Base-by-base conservation (phyloP, 2,888 invertebrate species). In the Hirtodrosophila duncani region DNA sequence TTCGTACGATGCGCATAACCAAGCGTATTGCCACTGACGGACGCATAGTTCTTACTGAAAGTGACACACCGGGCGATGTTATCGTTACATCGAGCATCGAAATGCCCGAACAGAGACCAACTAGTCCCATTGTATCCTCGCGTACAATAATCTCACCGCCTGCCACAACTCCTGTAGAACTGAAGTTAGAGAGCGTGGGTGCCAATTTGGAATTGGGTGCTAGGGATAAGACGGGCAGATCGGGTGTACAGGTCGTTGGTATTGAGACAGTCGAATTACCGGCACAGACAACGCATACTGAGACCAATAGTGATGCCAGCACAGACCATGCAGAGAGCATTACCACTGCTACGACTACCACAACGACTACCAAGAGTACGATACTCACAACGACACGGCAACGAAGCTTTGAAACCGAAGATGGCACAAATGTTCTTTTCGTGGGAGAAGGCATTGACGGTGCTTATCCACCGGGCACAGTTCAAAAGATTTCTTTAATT, bases 401-500 rank as follows among this genome's bases (percentile, higher is more conserved):
- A 70, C 80, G 80, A 48, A 83, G 81, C 65, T 79, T 83, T 58
- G 82, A 84, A 50, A 75, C 70, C 11, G 77, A 82, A 64, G 81
- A 83, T 56, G 74, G 81, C 64, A 82, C 78, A 60, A 84, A 81
- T 77, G 81, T 83, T 64, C 67, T 84, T 61, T 83, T 82, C 63
- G 75, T 84, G 44, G 82, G 82, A 52, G 84, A 84, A 69, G 78
- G 77, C 59, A 64, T 81, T 56, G 75, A 78, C 52, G 69, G 80
- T 34, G 75, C 78, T 52, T 75, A 81, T 63, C 77, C 83, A 33
- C 75, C 83, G 17, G 82, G 83, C 46, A 72, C 81, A 53, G 78
- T 81, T 21, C 82, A 83, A 63, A 89, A 89, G 81, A 89, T 92
- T 66, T 90, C 91, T 48, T 85, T 93, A 29, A 92, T 93, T 61